Evolutionary conservation across 2,888 invertebrate species (phyloP), one percentile per base, ranked within the genome.

Genomic region (Lordiphosa fenestrarum): DNA sequence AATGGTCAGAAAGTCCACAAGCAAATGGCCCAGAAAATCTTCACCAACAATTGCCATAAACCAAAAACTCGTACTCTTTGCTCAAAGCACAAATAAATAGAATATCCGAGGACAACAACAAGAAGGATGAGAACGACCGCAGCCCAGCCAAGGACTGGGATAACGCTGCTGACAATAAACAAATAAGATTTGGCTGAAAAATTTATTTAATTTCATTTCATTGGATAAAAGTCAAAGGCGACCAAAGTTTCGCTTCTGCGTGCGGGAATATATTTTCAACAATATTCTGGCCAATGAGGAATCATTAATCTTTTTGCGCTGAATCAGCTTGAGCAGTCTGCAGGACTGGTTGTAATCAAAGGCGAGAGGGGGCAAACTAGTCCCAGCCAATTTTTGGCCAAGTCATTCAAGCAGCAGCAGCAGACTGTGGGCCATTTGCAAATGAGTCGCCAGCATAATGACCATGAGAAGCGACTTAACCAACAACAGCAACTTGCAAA

Each of bases 231-330:
- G 69, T 75, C 74, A 73, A 71, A 60, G 59, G 65, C 59, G 53
- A 39, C 53, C 46, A 56, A 51, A 56, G 49, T 54, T 60, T 36
- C 46, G 15, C 15, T 15, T 30, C 15, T 38, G 36, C 48, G 1
- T 13, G 13, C 12, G 40, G 48, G 58, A 55, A 54, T 53, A 54
- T 53, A 55, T 63, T 63, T 63, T 63, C 40, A 61, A 41, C 60
- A 46, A 40, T 47, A 37, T 44, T 55, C 41, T 64, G 58, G 61
- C 64, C 73, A 53, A 69, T 73, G 69, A 48, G 66, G 61, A 80
- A 80, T 77, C 81, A 83, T 82, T 82, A 82, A 82, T 82, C 80
- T 82, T 80, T 71, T 85, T 65, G 47, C 67, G 80, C 80, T 81
- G 80, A 81, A 81, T 81, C 86, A 80, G 80, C 84, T 69, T 39